These are phyloP conservation scores for Oscheius sp. DNA, from an alignment of 2,888 invertebrate genomes.

Conservation along the genomic window DNA sequence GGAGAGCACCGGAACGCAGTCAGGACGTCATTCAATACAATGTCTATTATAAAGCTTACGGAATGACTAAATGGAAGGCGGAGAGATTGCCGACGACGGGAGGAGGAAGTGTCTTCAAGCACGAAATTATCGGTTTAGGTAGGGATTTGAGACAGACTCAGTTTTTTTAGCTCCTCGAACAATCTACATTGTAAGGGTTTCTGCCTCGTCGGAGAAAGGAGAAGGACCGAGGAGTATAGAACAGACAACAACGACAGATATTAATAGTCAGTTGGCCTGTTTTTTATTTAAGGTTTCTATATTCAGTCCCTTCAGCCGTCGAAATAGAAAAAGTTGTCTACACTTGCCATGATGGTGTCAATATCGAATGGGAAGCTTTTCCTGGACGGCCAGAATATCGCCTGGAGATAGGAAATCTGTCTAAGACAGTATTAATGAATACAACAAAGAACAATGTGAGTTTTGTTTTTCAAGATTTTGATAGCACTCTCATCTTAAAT, in stretches of 20 bases:
- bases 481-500: no score
- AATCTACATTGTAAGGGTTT: constrained; percentile 56
- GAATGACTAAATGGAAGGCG: constrained; percentile 44
- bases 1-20: constrained; percentile 33
- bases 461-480: not conserved
- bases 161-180: constrained; percentile 52
- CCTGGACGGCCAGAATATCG: constrained; percentile 8
- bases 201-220: constrained; percentile 62
- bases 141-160: no score
- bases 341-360: constrained; percentile 39
- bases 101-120: constrained; percentile 37
- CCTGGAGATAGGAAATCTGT: constrained; percentile 15
- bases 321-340: constrained; percentile 40
- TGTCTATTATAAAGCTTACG: constrained; percentile 43
- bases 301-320: constrained; percentile 39
- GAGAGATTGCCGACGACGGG: constrained; percentile 41
- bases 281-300: not conserved
- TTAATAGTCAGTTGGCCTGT: constrained; percentile 11
- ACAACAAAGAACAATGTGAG: constrained; percentile 13
- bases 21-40: constrained; percentile 39
- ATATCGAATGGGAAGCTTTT: constrained; percentile 6
- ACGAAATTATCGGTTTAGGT: constrained; percentile 42
- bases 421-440: constrained; percentile 17
- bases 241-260: constrained; percentile 50
- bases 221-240: constrained; percentile 63